Base-by-base conservation (phyloP, 2,888 invertebrate species). In the Netelia inedita region DNA sequence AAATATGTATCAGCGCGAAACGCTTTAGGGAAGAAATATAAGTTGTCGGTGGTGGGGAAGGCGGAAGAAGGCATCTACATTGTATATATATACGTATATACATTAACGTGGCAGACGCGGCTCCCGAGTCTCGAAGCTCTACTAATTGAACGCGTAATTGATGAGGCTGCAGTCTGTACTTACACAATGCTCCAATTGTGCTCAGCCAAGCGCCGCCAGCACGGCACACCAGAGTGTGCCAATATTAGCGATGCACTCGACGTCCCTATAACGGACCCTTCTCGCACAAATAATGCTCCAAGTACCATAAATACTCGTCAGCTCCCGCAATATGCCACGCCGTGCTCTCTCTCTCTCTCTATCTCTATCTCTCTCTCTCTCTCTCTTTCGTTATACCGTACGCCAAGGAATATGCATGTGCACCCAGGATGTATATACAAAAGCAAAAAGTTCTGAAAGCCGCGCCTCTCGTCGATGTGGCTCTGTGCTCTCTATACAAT, bases 191-290 rank as follows among this genome's bases (percentile, higher is more conserved):
- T 91, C 91, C 91, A 91, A 91, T 91, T 91, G 91, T 91, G 91
- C 91, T 90, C 91, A 89, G 88, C 90, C 88, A 89, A 91, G 91
- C 91, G 89, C 89, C 89, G 88, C 88, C 88, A 88, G 82, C 86
- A 87, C 79, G 63, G 75, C 72, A 75, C 71, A 79, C 73, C 73
- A 69, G 71, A 85, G 87, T 86, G 85, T 88, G 91, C 91, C 91
- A 91, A 91, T 91, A 91, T 91, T 91, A 91, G 91, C 91, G 90
- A 91, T 91, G 91, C 91, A 91, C 91, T 91, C 91, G 91, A 91
- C 90, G 88, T 91, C 89, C 90, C 89, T 89, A 91, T 91, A 90
- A 90, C 90, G 91, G 90, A 89, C 86, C 86, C 81, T 82, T 85
- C 83, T 88, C 89, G 91, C 91, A 91, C 91, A 90, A 91, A 91